phyloP scores from a whole-genome alignment of 1,140 invertebrate species.

The Venturia canescens region DNA sequence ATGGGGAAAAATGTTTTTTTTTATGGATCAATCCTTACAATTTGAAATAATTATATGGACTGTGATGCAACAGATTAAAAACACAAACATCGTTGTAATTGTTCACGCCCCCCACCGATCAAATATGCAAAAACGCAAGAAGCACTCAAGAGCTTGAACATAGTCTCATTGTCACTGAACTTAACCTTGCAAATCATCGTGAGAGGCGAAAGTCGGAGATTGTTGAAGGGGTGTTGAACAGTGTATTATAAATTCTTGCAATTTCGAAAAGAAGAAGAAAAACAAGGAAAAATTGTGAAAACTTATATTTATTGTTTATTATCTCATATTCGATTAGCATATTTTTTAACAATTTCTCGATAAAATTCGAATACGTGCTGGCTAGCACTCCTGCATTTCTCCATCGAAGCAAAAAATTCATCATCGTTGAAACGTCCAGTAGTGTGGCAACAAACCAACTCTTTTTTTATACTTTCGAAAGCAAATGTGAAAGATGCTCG shows the following conservation, averaged over 20 bases:
- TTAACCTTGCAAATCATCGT: too few species aligned
- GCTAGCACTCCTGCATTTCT: conserved; percentile 81
- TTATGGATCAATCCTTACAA: too few species aligned
- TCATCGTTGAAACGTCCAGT: conserved; percentile 82
- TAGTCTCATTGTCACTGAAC: neutral
- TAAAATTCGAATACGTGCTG: conserved; percentile 85
- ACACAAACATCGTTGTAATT: too few species aligned
- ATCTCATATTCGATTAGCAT: conserved; percentile 74
- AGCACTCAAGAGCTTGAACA: neutral
- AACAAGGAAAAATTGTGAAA: neutral
- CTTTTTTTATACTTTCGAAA: conserved; percentile 83
- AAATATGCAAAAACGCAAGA: neutral
- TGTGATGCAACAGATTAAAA: too few species aligned
- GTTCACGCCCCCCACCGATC: too few species aligned
- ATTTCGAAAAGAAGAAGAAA: neutral
- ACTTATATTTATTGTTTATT: neutral
- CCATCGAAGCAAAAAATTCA: conserved; percentile 81
- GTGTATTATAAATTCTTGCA: neutral
- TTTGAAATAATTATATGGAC: too few species aligned
- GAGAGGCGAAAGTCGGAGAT: too few species aligned
- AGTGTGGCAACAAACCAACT: conserved; percentile 82
- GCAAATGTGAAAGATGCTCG: conserved; percentile 82
- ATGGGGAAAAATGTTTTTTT: too few species aligned
- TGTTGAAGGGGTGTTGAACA: neutral
- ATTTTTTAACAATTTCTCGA: conserved; percentile 80